Percentiles rank a stretch among this genome's conserved stretches.
Evolutionary conservation across 2,797 vertebrate genomes (phyloP).

Genomic region (Acridotheres tristis): DNA sequence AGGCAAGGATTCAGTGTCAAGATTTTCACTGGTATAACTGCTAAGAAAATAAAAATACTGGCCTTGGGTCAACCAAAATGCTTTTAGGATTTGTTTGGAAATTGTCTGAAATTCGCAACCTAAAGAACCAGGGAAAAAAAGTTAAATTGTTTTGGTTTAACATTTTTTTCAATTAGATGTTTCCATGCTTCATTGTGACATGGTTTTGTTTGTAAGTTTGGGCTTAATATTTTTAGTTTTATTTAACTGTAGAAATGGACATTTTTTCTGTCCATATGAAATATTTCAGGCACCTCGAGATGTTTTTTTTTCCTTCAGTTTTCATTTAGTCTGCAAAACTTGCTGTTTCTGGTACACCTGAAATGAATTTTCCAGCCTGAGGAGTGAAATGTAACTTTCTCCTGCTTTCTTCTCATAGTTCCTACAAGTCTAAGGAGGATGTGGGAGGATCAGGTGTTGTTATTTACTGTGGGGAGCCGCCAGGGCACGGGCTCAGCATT

Average conservation of each 20-base stretch:
- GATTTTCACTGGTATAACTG: not conserved
- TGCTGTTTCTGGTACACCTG: not conserved
- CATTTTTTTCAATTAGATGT: not conserved
- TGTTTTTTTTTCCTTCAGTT: not conserved
- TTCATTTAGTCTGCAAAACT: not conserved
- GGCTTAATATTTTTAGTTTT: not conserved
- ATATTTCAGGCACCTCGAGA: not conserved
- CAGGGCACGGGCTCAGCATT: not conserved
- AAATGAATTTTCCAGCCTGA: not conserved
- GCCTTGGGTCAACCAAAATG: not conserved
- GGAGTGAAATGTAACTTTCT: not conserved
- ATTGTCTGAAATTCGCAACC: not conserved
- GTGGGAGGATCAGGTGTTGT: not conserved
- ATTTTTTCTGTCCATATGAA: not conserved
- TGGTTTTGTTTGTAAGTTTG: not conserved
- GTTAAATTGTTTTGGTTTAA: not conserved
- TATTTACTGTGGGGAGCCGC: not conserved
- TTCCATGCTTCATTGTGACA: not conserved
- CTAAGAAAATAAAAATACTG: constrained; percentile 24
- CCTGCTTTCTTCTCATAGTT: not conserved
- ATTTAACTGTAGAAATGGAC: not conserved
- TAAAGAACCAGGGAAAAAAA: not conserved
- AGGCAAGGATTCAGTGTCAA: not conserved
- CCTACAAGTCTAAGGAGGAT: not conserved
- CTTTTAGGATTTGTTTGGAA: not conserved